A percentile compares a stretch with the other conserved stretches of the same genome.
These are phyloP conservation scores for Gonioctena quinquepunctata DNA, from an alignment of 1,140 invertebrate genomes.

Conservation along the genomic window DNA sequence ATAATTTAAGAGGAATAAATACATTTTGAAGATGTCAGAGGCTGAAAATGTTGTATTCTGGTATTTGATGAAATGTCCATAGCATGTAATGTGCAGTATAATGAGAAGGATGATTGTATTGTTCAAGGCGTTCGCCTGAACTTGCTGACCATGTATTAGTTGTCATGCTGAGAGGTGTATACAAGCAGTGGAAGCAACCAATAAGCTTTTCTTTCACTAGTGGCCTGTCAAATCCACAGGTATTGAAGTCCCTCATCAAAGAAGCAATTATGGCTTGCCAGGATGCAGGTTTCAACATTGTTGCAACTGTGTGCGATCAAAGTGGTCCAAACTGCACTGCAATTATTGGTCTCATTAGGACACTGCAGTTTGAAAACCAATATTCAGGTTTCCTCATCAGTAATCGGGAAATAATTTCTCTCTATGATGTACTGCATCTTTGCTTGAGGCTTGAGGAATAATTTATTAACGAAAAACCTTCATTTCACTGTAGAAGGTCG, in stretches of 20 bases:
- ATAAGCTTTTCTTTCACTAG: neutral
- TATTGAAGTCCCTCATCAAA: neutral
- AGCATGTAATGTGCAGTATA: too few relatives aligned
- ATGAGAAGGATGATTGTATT: too few relatives aligned
- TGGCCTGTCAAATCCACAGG: neutral
- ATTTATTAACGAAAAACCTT: too few relatives aligned
- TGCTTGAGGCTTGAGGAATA: constrained; percentile 16
- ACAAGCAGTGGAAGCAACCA: constrained; percentile 20
- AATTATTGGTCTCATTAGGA: constrained; percentile 5
- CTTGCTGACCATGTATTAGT: constrained; percentile 22
- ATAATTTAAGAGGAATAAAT: too few relatives aligned
- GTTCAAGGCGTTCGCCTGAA: too few relatives aligned
- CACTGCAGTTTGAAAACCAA: neutral
- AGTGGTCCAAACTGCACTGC: constrained; percentile 1
- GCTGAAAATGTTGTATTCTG: too few relatives aligned
- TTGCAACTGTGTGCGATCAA: constrained; percentile 9
- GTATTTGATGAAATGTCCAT: too few relatives aligned
- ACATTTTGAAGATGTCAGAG: too few relatives aligned
- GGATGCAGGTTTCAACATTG: neutral
- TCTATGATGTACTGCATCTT: constrained; percentile 13
- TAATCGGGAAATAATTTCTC: neutral
- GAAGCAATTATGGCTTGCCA: neutral
- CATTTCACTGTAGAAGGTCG: too few relatives aligned
- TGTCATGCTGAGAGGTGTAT: constrained; percentile 19
- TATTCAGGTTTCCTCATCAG: constrained; percentile 7